phyloP scores from a whole-genome alignment of 2,113 vertebrate species.

The Lipotes vexillifer region DNA sequence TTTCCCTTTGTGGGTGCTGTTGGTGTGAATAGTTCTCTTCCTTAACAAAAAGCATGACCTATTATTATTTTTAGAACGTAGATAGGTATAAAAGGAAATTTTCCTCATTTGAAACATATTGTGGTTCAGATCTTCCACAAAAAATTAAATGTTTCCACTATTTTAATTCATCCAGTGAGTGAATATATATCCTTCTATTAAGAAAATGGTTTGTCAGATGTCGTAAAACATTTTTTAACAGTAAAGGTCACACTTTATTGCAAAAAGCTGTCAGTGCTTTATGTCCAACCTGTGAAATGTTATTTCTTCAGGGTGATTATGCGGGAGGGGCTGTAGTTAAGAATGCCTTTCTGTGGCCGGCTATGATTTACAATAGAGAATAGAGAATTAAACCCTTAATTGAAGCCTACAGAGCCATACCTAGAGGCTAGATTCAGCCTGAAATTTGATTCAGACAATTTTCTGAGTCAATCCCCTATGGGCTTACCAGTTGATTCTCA shows the following conservation, averaged over 20 bases:
- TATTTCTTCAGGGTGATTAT: conserved; percentile 67
- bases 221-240: conserved; percentile 66
- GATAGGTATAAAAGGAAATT: background rate
- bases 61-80: background rate
- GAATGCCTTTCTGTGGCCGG: conserved; percentile 61
- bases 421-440: conserved; percentile 62
- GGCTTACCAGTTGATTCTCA: conserved; percentile 49
- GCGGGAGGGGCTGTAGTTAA: conserved; percentile 38
- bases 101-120: conserved; percentile 6
- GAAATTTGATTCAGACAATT: conserved; percentile 63
- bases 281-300: conserved; percentile 63
- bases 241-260: conserved; percentile 68
- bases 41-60: background rate
- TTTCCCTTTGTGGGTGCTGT: background rate
- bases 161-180: conserved; percentile 45
- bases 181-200: conserved; percentile 61
- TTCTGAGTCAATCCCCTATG: conserved; percentile 55
- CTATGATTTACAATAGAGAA: conserved; percentile 61
- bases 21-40: background rate
- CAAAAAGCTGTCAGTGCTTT: conserved; percentile 68
- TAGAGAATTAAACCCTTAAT: conserved; percentile 56
- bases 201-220: conserved; percentile 58
- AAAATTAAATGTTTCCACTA: conserved; percentile 54
- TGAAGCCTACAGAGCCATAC: conserved; percentile 56
- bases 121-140: background rate